Evolutionary conservation across 2,797 vertebrate species (phyloP), one percentile per base, ranked within the genome.

Genomic region (Platyrinchus mystaceus): DNA sequence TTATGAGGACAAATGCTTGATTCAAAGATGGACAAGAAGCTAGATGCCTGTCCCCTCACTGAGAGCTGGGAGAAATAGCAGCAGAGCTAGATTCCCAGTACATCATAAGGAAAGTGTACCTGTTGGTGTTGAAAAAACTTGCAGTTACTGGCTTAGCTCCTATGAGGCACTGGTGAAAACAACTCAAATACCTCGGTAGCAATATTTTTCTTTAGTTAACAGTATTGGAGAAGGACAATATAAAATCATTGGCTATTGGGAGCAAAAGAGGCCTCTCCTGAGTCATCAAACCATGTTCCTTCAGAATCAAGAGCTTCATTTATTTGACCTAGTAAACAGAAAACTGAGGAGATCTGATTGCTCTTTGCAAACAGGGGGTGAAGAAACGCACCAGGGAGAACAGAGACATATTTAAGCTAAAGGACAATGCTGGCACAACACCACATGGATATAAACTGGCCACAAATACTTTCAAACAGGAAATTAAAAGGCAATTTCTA

Each of bases 401-500:
- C 56, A 64, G 70, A 73, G 34, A 83, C 60, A 34, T 90, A 32
- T 75, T 87, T 93, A 75, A 94, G 41, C 52, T 85, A 20, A 87
- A 93, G 64, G 64, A 87, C 86, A 92, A 36, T 93, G 84, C 49
- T 95, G 86, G 86, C 78, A 94, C 80, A 85, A 70, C 34, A 88
- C 13, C 49, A 83, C 70, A 30, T 44, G 69, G 43, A 23, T 64
- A 76, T 26, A 60, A 93, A 63, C 44, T 87, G 68, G 12, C 86
- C 68, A 87, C 6, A 16, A 74, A 87, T 90, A 90, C 56, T 93
- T 89, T 87, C 74, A 87, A 53, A 46, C 41, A 92, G 84, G 75
- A 95, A 95, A 93, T 94, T 92, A 90, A 93, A 93, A 90, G 81
- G 53, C 70, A 90, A 74, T 89, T 94, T 93, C 75, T 83, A 71